Percentiles rank a stretch among this genome's conserved stretches.
These are phyloP conservation scores for Hippocampus kuda DNA, from an alignment of 2,797 vertebrate species.

Conservation along the genomic window DNA sequence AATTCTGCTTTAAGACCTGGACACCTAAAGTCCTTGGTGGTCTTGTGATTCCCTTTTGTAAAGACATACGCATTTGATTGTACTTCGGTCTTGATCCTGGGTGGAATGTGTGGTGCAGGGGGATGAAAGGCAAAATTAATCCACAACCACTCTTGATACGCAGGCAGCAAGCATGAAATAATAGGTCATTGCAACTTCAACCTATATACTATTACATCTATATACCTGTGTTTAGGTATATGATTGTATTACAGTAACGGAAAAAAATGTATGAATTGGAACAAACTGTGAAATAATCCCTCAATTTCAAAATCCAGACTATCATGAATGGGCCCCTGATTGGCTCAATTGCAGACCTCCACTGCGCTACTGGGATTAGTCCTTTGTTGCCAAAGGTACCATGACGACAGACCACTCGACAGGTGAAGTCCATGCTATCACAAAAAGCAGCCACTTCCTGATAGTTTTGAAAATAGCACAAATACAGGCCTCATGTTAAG, in stretches of 20 bases:
- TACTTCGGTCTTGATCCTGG: conserved; percentile 66
- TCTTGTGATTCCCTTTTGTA: conserved; percentile 68
- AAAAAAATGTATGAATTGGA: background rate
- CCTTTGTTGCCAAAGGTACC: conserved; percentile 67
- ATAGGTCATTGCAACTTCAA: background rate
- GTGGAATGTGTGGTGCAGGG: conserved; percentile 61
- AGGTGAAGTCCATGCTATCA: background rate
- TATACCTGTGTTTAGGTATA: background rate
- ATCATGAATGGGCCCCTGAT: conserved; percentile 25
- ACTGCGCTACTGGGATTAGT: conserved; percentile 50
- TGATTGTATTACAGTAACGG: background rate
- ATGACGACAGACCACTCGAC: conserved; percentile 27
- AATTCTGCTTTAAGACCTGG: conserved; percentile 37
- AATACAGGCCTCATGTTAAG: background rate
- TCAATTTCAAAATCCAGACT: background rate
- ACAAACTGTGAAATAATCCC: conserved; percentile 8
- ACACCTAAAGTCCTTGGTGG: conserved; percentile 50
- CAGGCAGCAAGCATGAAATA: conserved; percentile 19
- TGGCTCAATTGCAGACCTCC: conserved; percentile 47
- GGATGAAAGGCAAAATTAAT: conserved; percentile 67
- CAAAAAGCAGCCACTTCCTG: background rate
- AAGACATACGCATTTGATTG: conserved; percentile 65
- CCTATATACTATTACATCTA: background rate
- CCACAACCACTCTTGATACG: conserved; percentile 44
- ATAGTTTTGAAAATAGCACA: background rate